phyloP scores from a whole-genome alignment of 2,797 vertebrate species.

The Eospalax fontanierii region DNA sequence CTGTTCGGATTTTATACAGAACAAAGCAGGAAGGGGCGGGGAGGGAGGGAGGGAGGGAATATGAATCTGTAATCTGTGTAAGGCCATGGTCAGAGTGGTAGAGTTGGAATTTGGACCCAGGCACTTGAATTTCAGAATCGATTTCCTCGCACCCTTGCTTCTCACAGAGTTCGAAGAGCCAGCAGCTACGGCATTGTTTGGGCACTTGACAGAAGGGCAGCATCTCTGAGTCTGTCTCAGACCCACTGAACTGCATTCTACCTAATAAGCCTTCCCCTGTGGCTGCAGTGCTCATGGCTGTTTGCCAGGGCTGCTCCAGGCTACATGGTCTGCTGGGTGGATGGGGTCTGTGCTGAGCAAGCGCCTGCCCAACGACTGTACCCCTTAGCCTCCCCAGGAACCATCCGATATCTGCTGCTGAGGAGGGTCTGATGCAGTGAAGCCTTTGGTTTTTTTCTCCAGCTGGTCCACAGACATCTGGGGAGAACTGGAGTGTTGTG shows the following conservation, averaged over 20 bases:
- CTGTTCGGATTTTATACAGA: neutral
- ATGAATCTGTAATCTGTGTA: neutral
- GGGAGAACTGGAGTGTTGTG: neutral
- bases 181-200: neutral
- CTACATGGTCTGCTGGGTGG: neutral
- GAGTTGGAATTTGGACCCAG: neutral
- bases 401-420: neutral
- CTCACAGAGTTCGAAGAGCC: rapidly evolving
- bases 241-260: neutral
- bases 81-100: neutral
- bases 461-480: neutral
- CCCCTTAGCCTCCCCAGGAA: neutral
- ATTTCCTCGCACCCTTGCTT: neutral
- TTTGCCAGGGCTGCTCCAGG: neutral
- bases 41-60: too few species aligned
- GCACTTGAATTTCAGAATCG: neutral
- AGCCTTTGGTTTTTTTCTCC: neutral
- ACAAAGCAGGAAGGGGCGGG: neutral
- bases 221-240: neutral
- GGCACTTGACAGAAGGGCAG: neutral
- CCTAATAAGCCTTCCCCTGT: neutral
- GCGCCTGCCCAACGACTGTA: neutral
- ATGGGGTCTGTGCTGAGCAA: neutral
- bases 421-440: neutral
- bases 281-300: neutral